Evolutionary conservation across 2,888 invertebrate genomes (phyloP).

Genomic region (Tachystola acroxantha): DNA sequence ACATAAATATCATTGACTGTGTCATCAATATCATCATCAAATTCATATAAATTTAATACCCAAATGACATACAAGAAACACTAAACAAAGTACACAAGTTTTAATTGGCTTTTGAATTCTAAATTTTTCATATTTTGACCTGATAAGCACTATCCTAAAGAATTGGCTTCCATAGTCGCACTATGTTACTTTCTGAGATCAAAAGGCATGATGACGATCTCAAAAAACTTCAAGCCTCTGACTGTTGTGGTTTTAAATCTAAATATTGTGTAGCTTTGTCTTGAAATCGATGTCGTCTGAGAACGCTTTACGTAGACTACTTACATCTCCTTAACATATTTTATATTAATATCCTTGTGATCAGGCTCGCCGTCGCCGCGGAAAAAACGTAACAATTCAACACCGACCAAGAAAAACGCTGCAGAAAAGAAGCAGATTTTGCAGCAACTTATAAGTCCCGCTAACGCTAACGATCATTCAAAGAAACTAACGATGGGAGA

Average conservation of each 20-base stretch:
- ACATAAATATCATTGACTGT: neutral
- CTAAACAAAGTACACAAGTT: constrained; percentile 1
- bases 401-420: constrained; percentile 86
- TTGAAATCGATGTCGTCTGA: constrained; percentile 48
- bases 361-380: constrained; percentile 87
- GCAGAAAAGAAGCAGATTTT: constrained; percentile 89
- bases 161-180: constrained; percentile 68
- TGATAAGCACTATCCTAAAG: constrained; percentile 32
- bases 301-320: constrained; percentile 36
- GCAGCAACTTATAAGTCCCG: constrained; percentile 86
- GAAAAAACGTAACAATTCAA: constrained; percentile 88
- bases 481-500: constrained; percentile 84
- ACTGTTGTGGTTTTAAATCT: constrained; percentile 26
- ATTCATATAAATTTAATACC: neutral
- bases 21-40: neutral
- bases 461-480: constrained; percentile 78
- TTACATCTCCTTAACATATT: constrained; percentile 7
- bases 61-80: neutral
- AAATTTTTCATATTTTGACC: constrained; percentile 6
- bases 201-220: constrained; percentile 46
- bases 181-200: constrained; percentile 25
- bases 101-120: constrained; percentile 7
- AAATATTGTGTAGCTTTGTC: constrained; percentile 47
- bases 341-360: constrained; percentile 22
- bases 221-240: constrained; percentile 17